phyloP scores from a whole-genome alignment of 1,140 invertebrate genomes.

The Ephestia elutella region DNA sequence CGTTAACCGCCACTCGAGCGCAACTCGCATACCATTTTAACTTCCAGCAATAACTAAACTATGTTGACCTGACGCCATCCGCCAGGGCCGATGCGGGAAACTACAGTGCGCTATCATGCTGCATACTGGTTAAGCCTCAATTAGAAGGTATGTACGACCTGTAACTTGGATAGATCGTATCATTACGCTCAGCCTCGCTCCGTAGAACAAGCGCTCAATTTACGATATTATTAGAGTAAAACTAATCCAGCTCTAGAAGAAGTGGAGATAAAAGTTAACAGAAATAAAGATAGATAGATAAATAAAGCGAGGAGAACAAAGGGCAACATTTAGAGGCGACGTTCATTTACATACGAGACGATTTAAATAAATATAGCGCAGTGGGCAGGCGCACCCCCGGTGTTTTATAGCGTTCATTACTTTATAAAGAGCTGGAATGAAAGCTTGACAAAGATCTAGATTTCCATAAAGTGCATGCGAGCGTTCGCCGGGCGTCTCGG shows the following conservation, averaged over 20 bases:
- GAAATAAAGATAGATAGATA: too few relatives aligned
- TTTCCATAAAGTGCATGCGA: slow-evolving; percentile 19
- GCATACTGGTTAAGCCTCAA: slow-evolving; percentile 19
- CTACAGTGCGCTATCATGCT: slow-evolving; percentile 20
- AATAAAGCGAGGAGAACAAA: slow-evolving; percentile 41
- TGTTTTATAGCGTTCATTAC: slow-evolving; percentile 44
- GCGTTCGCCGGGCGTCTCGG: slow-evolving; percentile 7
- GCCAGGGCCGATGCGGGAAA: slow-evolving; percentile 26
- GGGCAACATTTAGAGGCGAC: slow-evolving; percentile 46
- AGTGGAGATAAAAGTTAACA: slow-evolving; percentile 52
- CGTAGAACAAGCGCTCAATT: slow-evolving; percentile 25
- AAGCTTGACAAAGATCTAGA: slow-evolving; percentile 18
- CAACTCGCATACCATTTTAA: slow-evolving; percentile 63
- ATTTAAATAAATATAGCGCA: slow-evolving; percentile 52
- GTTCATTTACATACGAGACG: slow-evolving; percentile 58
- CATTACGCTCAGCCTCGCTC: slow-evolving; percentile 21
- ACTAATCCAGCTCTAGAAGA: slow-evolving; percentile 45
- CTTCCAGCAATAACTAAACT: slow-evolving; percentile 46
- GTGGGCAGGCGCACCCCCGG: slow-evolving; percentile 28
- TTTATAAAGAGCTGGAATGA: slow-evolving; percentile 28
- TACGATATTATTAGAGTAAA: slow-evolving; percentile 41
- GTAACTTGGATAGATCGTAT: slow-evolving; percentile 33
- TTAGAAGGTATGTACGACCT: slow-evolving; percentile 2
- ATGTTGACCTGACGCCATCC: slow-evolving; percentile 36
- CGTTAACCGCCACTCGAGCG: slow-evolving; percentile 54